phyloP scores from a whole-genome alignment of 2,113 vertebrate genomes.

The Pelvicachromis taeniatus region DNA sequence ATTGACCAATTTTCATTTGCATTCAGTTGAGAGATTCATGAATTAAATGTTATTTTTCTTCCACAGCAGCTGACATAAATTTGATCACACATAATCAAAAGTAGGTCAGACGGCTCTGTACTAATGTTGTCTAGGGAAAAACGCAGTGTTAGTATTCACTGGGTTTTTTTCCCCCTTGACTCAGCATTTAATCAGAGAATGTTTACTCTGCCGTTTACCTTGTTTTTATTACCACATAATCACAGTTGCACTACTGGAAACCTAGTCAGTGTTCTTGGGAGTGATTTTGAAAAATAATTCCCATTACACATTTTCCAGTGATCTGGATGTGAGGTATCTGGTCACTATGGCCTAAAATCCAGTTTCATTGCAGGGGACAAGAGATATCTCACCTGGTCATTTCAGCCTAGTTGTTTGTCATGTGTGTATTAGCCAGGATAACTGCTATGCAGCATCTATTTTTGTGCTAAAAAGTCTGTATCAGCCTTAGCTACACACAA shows the following conservation, averaged over 20 bases:
- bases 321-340: not conserved
- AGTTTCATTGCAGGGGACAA: not conserved
- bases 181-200: not conserved
- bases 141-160: not conserved
- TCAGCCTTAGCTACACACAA: not conserved
- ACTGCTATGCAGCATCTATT: not conserved
- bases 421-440: not conserved
- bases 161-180: not conserved
- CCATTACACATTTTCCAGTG: not conserved
- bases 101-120: conserved; percentile 8
- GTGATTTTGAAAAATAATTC: not conserved
- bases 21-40: not conserved
- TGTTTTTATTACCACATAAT: not conserved
- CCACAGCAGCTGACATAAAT: not conserved
- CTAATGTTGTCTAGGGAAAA: not conserved
- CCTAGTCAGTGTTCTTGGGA: not conserved
- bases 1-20: not conserved
- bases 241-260: not conserved
- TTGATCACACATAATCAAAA: not conserved
- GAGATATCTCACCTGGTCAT: not conserved
- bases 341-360: not conserved
- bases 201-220: not conserved
- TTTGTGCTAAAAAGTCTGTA: not conserved
- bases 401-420: not conserved
- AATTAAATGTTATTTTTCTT: not conserved